Base-by-base conservation (phyloP, 2,888 invertebrate species). In the Operophtera brumata region DNA sequence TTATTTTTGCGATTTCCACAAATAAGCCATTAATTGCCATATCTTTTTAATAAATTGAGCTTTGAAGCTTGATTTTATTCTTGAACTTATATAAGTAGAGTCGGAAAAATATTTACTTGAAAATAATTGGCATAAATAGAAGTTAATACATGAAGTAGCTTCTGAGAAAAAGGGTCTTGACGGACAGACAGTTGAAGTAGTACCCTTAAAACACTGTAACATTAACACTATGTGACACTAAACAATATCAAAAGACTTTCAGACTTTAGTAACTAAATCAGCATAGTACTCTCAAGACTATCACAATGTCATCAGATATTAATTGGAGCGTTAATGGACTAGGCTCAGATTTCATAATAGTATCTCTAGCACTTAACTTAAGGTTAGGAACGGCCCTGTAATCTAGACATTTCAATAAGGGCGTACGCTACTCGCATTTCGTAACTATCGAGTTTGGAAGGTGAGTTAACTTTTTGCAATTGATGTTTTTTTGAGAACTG, bases 311-410 rank as follows among this genome's bases (percentile, higher is more conserved):
- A 11, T 30, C 42, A 30, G 28, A 43, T 52, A 59, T 52, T 54
- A 54, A 51, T 58, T 52, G 45, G 20, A 37, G 47, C 44, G 37
- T 46, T 58, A 54, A 54, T 54, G 45, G 47, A 51, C 45, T 44
- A 46, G 53, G 43, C 25, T 58, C 54, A 14, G 48, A 46, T 55
- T 59, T 52, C 59, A 47, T 44, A 50, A 52, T 47, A 40, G 45
- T 55, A 49, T 54, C 54, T 45, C 36, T 34, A 50, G 47, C 46
- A 47, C 55, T 55, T 43, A 44, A 32, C 47, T 56, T 47, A 41
- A 45, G 45, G 57, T 54, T 25, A 45, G 41, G n/a, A 11, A 40
- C 35, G 30, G 37, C 14, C 39, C 6, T 45, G 44, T 47, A 55
- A 50, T 56, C 47, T 47, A 56, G 48, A 52, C 37, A 49, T 54